phyloP scores from a whole-genome alignment of 2,797 vertebrate species.

The Lagorchestes hirsutus region DNA sequence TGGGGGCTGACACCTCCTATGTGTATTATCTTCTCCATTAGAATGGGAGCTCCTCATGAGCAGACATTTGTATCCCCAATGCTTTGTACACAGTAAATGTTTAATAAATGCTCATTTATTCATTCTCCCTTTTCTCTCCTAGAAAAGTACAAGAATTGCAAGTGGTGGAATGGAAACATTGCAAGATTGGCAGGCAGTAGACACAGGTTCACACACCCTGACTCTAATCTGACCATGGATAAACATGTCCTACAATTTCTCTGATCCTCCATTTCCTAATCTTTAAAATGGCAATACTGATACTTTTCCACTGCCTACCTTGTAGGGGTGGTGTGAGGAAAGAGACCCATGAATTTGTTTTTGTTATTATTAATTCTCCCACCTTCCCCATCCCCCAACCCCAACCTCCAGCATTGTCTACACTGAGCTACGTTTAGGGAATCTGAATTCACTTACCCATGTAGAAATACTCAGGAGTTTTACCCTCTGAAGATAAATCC shows the following conservation, averaged over 20 bases:
- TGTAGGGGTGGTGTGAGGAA: not conserved
- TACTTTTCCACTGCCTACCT: not conserved
- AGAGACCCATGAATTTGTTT: not conserved
- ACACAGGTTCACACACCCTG: not conserved
- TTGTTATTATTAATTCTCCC: not conserved
- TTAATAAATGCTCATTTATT: not conserved
- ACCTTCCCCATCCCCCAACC: not conserved
- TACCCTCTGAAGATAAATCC: constrained; percentile 85
- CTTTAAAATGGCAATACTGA: not conserved
- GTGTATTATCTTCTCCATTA: not conserved
- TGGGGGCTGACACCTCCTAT: not conserved
- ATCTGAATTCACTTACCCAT: constrained; percentile 89
- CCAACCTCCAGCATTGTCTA: not conserved
- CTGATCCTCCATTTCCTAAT: not conserved
- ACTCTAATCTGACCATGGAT: not conserved
- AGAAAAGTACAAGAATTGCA: not conserved
- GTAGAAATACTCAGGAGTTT: constrained; percentile 92
- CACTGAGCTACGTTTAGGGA: not conserved
- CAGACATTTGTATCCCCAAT: not conserved
- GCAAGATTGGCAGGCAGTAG: not conserved
- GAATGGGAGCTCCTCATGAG: not conserved
- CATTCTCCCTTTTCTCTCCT: not conserved
- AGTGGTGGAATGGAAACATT: not conserved
- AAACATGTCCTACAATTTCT: not conserved
- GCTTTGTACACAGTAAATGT: not conserved